Evolutionary conservation across 1,140 invertebrate genomes (phyloP).

Genomic region (Lamellibrachia luymesi): DNA sequence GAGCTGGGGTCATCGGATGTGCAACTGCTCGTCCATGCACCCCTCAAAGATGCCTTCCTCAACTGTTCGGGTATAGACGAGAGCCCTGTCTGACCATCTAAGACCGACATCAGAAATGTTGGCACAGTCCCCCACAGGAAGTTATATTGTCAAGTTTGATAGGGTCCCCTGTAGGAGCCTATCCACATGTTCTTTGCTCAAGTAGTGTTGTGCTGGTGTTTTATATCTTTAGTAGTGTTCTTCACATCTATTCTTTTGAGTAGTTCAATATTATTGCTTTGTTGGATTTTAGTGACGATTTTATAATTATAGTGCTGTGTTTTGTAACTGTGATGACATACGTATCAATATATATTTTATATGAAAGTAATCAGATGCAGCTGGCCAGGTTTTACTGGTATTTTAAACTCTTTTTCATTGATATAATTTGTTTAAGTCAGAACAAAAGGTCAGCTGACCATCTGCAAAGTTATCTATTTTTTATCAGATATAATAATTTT

Average conservation of each 20-base stretch:
- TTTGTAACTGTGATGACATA: background rate
- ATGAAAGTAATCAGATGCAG: background rate
- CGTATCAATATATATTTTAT: background rate
- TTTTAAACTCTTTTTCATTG: background rate
- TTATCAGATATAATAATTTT: no score
- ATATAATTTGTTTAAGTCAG: background rate
- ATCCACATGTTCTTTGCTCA: background rate
- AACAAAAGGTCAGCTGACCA: background rate
- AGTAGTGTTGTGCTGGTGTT: background rate
- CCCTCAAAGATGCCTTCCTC: conserved; percentile 70
- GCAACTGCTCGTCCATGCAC: conserved; percentile 65
- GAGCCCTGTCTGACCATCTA: conserved; percentile 59
- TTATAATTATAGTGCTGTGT: background rate
- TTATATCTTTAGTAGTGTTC: background rate
- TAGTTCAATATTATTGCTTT: background rate
- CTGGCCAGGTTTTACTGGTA: background rate
- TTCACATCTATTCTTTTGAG: background rate
- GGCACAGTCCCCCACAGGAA: background rate
- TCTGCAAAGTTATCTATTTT: no score
- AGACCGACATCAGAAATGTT: background rate
- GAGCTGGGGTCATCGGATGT: conserved; percentile 59
- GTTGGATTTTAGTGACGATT: background rate
- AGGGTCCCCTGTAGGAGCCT: background rate
- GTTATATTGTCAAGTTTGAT: background rate
- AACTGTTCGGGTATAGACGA: conserved; percentile 70